These are phyloP conservation scores for Betta splendens DNA, from an alignment of 2,797 vertebrate genomes.

Conservation along the genomic window DNA sequence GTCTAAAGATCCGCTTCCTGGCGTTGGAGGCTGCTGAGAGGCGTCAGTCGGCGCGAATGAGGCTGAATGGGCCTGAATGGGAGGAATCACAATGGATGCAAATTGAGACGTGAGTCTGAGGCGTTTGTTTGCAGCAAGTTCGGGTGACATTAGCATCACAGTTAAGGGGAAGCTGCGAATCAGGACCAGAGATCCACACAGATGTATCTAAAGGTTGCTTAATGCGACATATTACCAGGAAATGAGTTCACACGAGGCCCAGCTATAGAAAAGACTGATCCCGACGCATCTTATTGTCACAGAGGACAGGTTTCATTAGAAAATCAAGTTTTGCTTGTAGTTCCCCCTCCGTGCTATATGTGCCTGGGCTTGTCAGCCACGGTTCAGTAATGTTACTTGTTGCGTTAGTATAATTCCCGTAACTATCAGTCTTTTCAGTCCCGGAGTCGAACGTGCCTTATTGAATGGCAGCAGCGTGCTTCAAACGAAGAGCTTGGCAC, in stretches of 20 bases:
- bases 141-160: slow-evolving; percentile 13
- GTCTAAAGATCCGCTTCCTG: slow-evolving; percentile 53
- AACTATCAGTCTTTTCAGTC: background rate
- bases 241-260: background rate
- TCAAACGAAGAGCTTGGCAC: background rate
- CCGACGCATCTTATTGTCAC: background rate
- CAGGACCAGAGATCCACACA: slow-evolving; percentile 22
- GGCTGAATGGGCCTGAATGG: slow-evolving; percentile 45
- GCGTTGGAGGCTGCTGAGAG: slow-evolving; percentile 64
- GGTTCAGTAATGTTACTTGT: slow-evolving; percentile 5
- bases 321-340: slow-evolving; percentile 10
- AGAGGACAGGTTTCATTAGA: background rate
- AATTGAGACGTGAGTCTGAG: slow-evolving; percentile 54
- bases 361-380: slow-evolving; percentile 33
- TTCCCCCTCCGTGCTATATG: slow-evolving; percentile 4
- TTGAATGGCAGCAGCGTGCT: background rate
- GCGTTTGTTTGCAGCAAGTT: slow-evolving; percentile 39
- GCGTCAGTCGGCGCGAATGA: slow-evolving; percentile 55
- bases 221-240: background rate
- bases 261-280: background rate
- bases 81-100: slow-evolving; percentile 54
- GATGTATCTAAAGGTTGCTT: background rate
- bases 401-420: slow-evolving; percentile 6
- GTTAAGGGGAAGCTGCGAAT: slow-evolving; percentile 10
- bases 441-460: background rate